Conservation (phyloP, 2,888 invertebrate species). For the Suillia variegata region DNA sequence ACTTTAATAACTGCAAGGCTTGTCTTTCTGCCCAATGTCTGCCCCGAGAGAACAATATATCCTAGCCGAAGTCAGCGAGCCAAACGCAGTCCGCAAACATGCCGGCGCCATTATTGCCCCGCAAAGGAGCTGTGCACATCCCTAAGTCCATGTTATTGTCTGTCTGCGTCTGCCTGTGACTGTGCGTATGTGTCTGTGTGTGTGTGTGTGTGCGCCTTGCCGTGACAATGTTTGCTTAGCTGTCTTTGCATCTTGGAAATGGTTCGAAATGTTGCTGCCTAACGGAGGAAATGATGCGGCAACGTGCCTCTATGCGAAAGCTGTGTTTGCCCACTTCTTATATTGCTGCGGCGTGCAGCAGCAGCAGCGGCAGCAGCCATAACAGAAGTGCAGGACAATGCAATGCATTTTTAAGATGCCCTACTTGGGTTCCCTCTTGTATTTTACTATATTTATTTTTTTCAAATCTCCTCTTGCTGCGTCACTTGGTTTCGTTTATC, state of each 20-base stretch:
- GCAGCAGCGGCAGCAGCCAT: slow-evolving; percentile 33
- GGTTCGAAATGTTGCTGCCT: too few relatives aligned
- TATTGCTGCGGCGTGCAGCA: slow-evolving; percentile 15
- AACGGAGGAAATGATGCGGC: slow-evolving; percentile 45
- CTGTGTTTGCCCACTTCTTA: slow-evolving; percentile 44
- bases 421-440: slow-evolving; percentile 1
- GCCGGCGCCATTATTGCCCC: not conserved
- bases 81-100: not conserved
- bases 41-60: too few relatives aligned
- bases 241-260: slow-evolving; percentile 41
- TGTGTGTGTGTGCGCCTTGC: too few relatives aligned
- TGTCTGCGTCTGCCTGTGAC: too few relatives aligned
- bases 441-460: too few relatives aligned
- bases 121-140: not conserved
- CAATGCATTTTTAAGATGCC: slow-evolving; percentile 50
- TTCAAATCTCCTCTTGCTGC: slow-evolving; percentile 44
- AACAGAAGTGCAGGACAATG: slow-evolving; percentile 47
- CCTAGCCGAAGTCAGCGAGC: not conserved
- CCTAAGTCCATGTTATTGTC: too few relatives aligned
- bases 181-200: too few relatives aligned
- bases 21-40: too few relatives aligned
- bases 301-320: slow-evolving; percentile 44
- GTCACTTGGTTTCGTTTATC: too few relatives aligned
- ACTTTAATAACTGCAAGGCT: too few relatives aligned
- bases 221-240: slow-evolving; percentile 45